These are phyloP conservation scores for Odontothrips loti DNA, from an alignment of 2,888 invertebrate species.

Conservation along the genomic window DNA sequence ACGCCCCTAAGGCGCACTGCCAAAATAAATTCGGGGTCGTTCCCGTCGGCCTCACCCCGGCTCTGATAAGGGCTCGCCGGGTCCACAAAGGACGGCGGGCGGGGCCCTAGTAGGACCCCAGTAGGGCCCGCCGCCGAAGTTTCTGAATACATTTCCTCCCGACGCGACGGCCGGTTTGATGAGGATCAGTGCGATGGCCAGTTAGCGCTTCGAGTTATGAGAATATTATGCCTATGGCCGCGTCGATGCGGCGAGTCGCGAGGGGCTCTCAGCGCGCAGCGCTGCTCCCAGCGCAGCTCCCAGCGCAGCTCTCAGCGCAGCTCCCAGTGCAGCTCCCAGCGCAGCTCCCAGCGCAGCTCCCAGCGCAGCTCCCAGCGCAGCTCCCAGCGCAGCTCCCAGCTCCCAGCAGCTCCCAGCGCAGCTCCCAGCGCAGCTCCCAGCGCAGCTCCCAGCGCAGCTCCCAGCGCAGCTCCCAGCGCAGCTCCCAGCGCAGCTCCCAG, in stretches of 20 bases:
- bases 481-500: no score
- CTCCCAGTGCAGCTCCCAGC: no score
- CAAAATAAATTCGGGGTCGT: background rate
- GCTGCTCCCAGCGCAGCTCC: no score
- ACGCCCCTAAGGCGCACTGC: background rate
- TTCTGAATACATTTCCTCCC: conserved; percentile 4
- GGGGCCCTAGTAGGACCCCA: background rate
- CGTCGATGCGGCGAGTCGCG: background rate
- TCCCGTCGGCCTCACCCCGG: no score
- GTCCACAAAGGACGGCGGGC: background rate
- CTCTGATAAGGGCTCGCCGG: background rate
- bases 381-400: no score
- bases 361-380: no score
- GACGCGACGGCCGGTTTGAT: background rate
- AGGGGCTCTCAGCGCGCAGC: background rate
- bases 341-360: no score
- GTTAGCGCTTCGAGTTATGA: conserved; percentile 19
- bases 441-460: no score
- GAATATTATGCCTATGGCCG: conserved; percentile 19
- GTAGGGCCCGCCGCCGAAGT: background rate
- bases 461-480: no score
- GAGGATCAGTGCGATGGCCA: conserved; percentile 14
- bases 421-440: no score
- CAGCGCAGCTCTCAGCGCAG: no score
- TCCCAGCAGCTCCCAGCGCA: no score